phyloP scores from a whole-genome alignment of 1,140 invertebrate genomes.

The Colletes latitarsis region DNA sequence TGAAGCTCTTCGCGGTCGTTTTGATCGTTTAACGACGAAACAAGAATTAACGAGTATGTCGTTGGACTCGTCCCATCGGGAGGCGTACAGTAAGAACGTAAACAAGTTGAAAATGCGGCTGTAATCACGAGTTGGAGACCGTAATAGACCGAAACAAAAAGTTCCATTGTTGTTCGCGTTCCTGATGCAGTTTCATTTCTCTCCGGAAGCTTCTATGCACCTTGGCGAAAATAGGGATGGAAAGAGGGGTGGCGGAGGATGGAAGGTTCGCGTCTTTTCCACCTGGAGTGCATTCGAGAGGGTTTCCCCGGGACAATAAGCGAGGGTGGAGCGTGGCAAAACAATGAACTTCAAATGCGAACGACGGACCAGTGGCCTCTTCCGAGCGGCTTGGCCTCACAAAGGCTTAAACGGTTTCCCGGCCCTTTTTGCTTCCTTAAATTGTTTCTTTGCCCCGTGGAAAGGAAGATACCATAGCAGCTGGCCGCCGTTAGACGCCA shows the following conservation, averaged over 20 bases:
- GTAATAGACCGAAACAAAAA: constrained; percentile 3
- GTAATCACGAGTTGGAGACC: not conserved
- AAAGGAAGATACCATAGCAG: constrained; percentile 20
- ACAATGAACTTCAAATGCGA: constrained; percentile 51
- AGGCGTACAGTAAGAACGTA: not conserved
- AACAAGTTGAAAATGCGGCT: not conserved
- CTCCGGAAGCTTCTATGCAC: constrained; percentile 12
- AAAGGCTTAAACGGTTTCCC: constrained; percentile 51
- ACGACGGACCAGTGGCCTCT: constrained; percentile 25
- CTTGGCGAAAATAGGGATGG: not conserved
- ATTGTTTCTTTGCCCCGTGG: constrained; percentile 5
- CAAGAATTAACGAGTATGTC: no score
- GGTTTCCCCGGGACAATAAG: constrained; percentile 51
- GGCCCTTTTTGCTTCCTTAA: constrained; percentile 38
- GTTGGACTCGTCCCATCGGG: no score
- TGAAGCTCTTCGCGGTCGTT: not conserved
- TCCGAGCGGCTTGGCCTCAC: constrained; percentile 1
- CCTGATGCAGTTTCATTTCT: constrained; percentile 16
- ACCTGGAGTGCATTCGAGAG: constrained; percentile 39
- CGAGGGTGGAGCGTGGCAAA: constrained; percentile 40
- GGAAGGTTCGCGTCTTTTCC: constrained; percentile 31
- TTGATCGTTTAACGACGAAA: no score
- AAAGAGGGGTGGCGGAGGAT: not conserved
- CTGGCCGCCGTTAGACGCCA: not conserved
- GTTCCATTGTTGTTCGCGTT: constrained; percentile 4